Base-by-base conservation (phyloP, 1,140 invertebrate species). In the Drepana arcuata region DNA sequence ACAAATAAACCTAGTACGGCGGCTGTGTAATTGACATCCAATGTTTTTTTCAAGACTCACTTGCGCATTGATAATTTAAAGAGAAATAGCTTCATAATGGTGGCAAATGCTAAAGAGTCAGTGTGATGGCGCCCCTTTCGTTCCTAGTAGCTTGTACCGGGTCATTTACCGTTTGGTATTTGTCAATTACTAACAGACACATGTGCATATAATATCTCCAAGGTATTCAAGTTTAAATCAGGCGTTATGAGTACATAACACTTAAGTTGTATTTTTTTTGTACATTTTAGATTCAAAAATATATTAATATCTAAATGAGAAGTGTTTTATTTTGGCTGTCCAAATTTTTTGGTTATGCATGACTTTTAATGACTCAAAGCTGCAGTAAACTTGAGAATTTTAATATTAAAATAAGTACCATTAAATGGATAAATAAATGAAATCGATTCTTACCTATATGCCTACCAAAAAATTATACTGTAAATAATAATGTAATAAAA, bases 241-340 rank as follows among this genome's bases (percentile, higher is more conserved):
- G 72, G 53, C 65, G 66, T 75, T 70, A 70, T 64, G 63, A 74
- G 69, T 81, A 81, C 73, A 78, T 74, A 74, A 80, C 54, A 56
- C 70, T 71, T 81, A 81, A 81, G 74, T 81, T 81, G 77, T 81
- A 81, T 81, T 81, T 81, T n/a, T n/a, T 81, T 81, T 79, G 73
- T 81, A 81, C 77, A 81, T 81, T 81, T 75, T 81, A 81, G 77
- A 79, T 78, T 79, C 71, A 68, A 74, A 77, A 78, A 74, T 81
- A 81, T 75, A 81, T 74, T 81, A 78, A 78, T 81, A 81, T 78
- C 71, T 77, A 78, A 77, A 78, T 68, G 57, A 70, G 34, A 42
- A 47, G 53, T 67, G 38, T 61, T 71, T 68, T 75, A 46, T 63
- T 63, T 77, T n/a, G n/a, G n/a, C n/a, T n/a, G n/a, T n/a, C n/a